Base-by-base conservation (phyloP, 1,140 invertebrate species). In the Lucilia cuprina region DNA sequence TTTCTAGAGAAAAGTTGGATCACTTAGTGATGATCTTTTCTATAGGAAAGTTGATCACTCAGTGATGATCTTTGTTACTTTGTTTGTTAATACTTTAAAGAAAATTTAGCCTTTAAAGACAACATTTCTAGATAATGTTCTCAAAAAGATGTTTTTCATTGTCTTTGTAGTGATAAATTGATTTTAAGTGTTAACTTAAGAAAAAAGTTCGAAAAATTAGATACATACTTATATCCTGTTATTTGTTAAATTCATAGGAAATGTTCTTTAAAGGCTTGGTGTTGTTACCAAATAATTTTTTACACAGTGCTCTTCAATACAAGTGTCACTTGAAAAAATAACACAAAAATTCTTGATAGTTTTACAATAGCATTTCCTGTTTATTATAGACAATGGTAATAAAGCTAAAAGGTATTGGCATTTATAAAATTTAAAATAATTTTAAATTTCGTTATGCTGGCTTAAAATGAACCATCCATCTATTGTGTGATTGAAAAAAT, bases 381-480 rank as follows among this genome's bases (percentile, higher is more conserved):
- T 55, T 55, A 14, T 55, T 55, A 49, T 14, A 17, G 7, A 55
- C 12, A 13, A 55, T 14, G 9, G 17, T 14, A 55, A 55, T n/a
- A 55, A 55, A 17, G 4, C 17, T 55, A 13, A 55, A 13, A 2
- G 12, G 12, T 10, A 55, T 17, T n/a, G 17, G 17, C 12, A 2
- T 14, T 9, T 49, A 55, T 55, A 41, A 74, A 21, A 74, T 25
- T 12, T 5, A 41, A 77, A 77, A 77, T 17, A 41, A 21, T 77
- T 77, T 77, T 8, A 8, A 35, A 77, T 41, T 77, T 77, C 9
- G 74, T 77, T 77, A 77, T 41, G 74, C 30, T 77, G 74, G 74
- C 74, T 77, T 77, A 77, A 77, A 77, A 77, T 17, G 50, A 55
- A 13, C 41, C 41, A 41, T 55, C 41, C 41, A 41, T 55, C 50